Base-by-base conservation (phyloP, 2,888 invertebrate species). In the Pyrochroa serraticornis region DNA sequence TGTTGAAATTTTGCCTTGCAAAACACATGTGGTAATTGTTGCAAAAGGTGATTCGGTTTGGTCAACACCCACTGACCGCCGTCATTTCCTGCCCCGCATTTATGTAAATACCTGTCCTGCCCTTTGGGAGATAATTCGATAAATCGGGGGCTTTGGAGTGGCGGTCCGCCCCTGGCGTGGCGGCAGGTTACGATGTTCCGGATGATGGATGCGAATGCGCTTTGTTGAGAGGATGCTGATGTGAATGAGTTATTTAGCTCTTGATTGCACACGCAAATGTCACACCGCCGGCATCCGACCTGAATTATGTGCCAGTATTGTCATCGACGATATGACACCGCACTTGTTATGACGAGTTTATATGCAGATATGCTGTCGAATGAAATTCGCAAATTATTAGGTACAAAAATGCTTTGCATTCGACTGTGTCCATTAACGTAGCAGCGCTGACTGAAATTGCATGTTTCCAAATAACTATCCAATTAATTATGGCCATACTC, bases 261-360 rank as follows among this genome's bases (percentile, higher is more conserved):
- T 66, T 77, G 77, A 78, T 78, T 78, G 76, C 74, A 75, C 75
- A 75, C 33, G 31, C 74, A 76, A 76, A 75, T 74, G 74, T 72
- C 73, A 71, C 69, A 68, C 71, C 67, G 71, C 61, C 69, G 69
- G 68, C 66, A 65, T 71, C 69, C 68, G 58, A 60, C 55, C 67
- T 75, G 72, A 76, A 77, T 76, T 74, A 76, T 75, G 72, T 68
- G 67, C 67, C 59, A 64, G 64, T 64, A 72, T 72, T 73, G 71
- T 74, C 72, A 71, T 72, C 74, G 69, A 53, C 67, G 67, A 70
- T 71, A 70, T 72, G 71, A 71, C 71, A 70, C 67, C 70, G 69
- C 70, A 70, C 72, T 70, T 74, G 74, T 75, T 74, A 73, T 74
- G 73, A 75, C 70, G 72, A 72, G 70, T 74, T 73, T 73, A 72